Evolutionary conservation across 1,140 invertebrate species (phyloP).

Genomic region (Campoletis sonorensis): DNA sequence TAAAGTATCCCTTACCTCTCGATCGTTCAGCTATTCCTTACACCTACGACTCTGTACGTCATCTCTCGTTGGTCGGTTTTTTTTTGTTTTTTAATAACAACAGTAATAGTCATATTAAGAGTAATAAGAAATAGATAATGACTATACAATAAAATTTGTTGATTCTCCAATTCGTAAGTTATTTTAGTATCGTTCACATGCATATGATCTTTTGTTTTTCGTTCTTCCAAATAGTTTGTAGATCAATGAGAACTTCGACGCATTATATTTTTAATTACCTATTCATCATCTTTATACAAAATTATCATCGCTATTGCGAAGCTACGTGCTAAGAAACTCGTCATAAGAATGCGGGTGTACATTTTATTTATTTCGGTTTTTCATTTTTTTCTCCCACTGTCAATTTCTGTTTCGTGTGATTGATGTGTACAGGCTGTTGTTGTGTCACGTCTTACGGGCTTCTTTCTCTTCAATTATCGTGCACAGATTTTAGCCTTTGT

Average conservation of each 20-base stretch:
- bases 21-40: background rate
- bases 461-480: background rate
- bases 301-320: slow-evolving; percentile 58
- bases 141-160: slow-evolving; percentile 24
- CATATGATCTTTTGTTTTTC: slow-evolving; percentile 13
- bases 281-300: slow-evolving; percentile 46
- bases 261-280: slow-evolving; percentile 41
- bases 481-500: too few relatives aligned
- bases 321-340: slow-evolving; percentile 42
- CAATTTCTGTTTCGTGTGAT: background rate
- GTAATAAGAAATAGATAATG: slow-evolving; percentile 18
- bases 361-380: background rate
- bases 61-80: slow-evolving; percentile 50
- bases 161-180: background rate
- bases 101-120: slow-evolving; percentile 1
- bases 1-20: slow-evolving; percentile 51
- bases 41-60: slow-evolving; percentile 44
- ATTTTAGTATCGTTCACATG: slow-evolving; percentile 29
- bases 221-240: slow-evolving; percentile 41
- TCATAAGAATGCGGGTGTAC: slow-evolving; percentile 2
- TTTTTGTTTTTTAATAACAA: slow-evolving; percentile 30
- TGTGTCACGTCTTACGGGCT: background rate
- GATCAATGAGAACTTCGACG: slow-evolving; percentile 43
- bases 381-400: slow-evolving; percentile 4
- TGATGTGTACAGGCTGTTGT: background rate